Conservation (phyloP, 2,797 vertebrate species). For the Sternotherus odoratus region DNA sequence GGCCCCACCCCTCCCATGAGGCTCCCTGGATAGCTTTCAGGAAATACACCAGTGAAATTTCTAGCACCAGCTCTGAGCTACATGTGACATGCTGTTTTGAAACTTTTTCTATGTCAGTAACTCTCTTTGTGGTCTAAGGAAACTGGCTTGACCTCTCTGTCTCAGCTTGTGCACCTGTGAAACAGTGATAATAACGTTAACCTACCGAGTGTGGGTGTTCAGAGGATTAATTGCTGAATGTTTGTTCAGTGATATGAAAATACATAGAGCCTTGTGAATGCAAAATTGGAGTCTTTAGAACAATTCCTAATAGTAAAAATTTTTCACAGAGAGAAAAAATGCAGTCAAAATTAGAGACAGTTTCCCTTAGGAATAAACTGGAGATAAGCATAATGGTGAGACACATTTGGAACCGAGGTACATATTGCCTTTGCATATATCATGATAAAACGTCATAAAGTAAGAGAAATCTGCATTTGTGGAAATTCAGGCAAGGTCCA, state of each 20-base stretch:
- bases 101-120: background rate
- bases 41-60: background rate
- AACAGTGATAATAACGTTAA: background rate
- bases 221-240: background rate
- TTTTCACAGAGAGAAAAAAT: background rate
- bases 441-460: background rate
- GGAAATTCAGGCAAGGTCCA: background rate
- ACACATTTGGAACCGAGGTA: background rate
- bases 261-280: background rate
- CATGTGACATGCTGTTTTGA: background rate
- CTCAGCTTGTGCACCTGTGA: background rate
- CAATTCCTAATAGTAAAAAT: background rate
- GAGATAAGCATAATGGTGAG: background rate
- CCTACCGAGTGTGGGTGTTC: background rate
- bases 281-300: background rate
- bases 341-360: background rate
- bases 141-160: background rate
- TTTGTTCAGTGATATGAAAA: background rate
- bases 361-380: background rate
- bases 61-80: background rate
- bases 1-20: background rate
- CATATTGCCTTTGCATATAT: fast-evolving
- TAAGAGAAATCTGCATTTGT: background rate
- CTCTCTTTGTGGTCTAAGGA: background rate
- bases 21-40: background rate